phyloP scores from a whole-genome alignment of 2,113 vertebrate genomes.

The Speoplatyrhinus poulsoni region DNA sequence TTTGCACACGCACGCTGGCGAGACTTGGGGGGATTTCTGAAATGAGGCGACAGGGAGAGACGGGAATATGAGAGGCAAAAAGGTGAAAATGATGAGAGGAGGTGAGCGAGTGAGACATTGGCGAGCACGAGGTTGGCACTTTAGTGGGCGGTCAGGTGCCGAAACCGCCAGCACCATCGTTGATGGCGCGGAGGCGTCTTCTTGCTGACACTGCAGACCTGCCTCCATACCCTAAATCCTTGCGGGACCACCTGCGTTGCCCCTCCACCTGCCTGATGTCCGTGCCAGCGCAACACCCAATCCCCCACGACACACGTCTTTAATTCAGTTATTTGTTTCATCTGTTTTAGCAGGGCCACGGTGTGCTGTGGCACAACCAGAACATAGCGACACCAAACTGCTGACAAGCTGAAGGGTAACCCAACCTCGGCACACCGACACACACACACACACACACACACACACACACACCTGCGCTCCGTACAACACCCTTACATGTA shows the following conservation, averaged over 20 bases:
- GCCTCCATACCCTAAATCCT: constrained; percentile 42
- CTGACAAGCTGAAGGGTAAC: not conserved
- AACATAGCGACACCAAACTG: not conserved
- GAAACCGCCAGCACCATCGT: not conserved
- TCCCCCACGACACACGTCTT: not conserved
- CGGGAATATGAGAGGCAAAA: constrained; percentile 29
- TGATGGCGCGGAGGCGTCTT: constrained; percentile 19
- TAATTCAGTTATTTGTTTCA: constrained; percentile 1
- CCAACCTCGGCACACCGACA: not conserved
- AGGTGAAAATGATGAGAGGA: constrained; percentile 35
- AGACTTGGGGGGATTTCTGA: constrained; percentile 39
- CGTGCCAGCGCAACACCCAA: not conserved
- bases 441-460: not conserved
- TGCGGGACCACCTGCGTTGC: constrained; percentile 47
- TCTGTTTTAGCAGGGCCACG: not conserved
- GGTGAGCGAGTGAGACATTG: constrained; percentile 9
- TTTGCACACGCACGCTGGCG: constrained; percentile 41
- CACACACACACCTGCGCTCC: not conserved
- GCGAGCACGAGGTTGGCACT: not conserved
- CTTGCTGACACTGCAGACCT: constrained; percentile 48
- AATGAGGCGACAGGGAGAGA: constrained; percentile 17
- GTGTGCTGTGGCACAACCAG: not conserved
- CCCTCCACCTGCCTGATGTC: constrained; percentile 2
- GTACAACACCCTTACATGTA: not conserved
- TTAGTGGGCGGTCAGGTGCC: constrained; percentile 1